These are phyloP conservation scores for Pseudococcus viburni DNA, from an alignment of 2,888 invertebrate genomes.

Conservation along the genomic window DNA sequence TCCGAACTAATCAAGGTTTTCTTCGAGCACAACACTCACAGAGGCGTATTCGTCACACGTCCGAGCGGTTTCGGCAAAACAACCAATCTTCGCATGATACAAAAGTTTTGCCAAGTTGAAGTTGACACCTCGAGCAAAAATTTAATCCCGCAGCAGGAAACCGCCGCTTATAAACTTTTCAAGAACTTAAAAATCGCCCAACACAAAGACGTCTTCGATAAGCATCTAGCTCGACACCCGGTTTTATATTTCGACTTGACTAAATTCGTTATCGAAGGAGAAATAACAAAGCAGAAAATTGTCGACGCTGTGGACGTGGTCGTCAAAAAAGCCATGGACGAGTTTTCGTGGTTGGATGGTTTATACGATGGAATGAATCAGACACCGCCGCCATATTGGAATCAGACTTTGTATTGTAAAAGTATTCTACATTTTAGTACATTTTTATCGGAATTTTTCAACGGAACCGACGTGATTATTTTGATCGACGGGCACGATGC, in stretches of 20 bases:
- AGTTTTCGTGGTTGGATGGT: background rate
- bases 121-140: background rate
- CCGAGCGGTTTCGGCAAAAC: conserved; percentile 11
- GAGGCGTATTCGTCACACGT: conserved; percentile 6
- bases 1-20: conserved; percentile 15
- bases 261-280: background rate
- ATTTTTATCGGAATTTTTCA: background rate
- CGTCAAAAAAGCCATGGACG: background rate
- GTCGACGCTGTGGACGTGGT: background rate
- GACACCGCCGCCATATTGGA: background rate
- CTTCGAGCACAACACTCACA: conserved; percentile 9
- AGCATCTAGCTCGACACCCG: background rate
- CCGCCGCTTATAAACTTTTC: conserved; percentile 5
- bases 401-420: background rate
- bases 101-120: conserved; percentile 13
- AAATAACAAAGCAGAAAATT: background rate
- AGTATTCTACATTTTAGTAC: background rate
- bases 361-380: background rate
- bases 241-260: background rate
- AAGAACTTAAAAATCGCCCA: background rate
- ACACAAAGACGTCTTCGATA: background rate
- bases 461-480: background rate
- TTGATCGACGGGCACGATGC: background rate
- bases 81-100: conserved; percentile 2
- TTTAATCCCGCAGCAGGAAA: background rate